Percentiles rank a stretch among this genome's conserved stretches.
These are phyloP conservation scores for Pristionchus fissidentatus DNA, from an alignment of 2,888 invertebrate species.

Conservation along the genomic window DNA sequence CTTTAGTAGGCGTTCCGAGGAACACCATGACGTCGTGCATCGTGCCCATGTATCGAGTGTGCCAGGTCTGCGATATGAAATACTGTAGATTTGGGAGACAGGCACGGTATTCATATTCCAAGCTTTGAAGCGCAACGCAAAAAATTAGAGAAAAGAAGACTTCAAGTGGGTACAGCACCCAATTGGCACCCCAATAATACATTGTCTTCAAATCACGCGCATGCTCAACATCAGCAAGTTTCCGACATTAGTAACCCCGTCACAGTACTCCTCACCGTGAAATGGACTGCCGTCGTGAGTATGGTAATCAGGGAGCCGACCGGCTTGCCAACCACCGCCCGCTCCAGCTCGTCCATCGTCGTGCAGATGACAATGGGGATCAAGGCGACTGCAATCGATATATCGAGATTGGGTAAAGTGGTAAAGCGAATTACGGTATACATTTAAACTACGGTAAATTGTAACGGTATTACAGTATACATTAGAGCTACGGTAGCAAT, in stretches of 20 bases:
- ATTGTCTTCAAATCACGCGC: too few relatives aligned
- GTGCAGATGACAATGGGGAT: background rate
- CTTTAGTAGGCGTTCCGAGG: background rate
- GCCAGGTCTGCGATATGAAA: slow-evolving; percentile 23
- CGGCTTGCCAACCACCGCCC: background rate
- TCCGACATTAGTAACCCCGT: too few relatives aligned
- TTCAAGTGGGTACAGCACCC: too few relatives aligned
- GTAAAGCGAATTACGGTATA: background rate
- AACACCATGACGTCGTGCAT: background rate
- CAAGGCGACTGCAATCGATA: background rate
- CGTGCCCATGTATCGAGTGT: background rate
- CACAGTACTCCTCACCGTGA: too few relatives aligned
- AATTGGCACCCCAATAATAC: too few relatives aligned
- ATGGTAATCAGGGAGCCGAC: background rate
- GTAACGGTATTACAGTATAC: background rate
- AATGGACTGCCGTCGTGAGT: background rate
- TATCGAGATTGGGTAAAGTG: too few relatives aligned
- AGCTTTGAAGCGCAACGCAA: too few relatives aligned
- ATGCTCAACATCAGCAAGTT: too few relatives aligned
- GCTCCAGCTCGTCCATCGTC: background rate
- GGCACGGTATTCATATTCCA: too few relatives aligned
- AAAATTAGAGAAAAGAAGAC: too few relatives aligned
- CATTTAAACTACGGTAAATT: background rate
- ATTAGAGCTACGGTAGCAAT: background rate
- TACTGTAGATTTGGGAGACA: too few relatives aligned